Evolutionary conservation across 2,113 vertebrate genomes (phyloP).

Genomic region (Elephantulus edwardii): DNA sequence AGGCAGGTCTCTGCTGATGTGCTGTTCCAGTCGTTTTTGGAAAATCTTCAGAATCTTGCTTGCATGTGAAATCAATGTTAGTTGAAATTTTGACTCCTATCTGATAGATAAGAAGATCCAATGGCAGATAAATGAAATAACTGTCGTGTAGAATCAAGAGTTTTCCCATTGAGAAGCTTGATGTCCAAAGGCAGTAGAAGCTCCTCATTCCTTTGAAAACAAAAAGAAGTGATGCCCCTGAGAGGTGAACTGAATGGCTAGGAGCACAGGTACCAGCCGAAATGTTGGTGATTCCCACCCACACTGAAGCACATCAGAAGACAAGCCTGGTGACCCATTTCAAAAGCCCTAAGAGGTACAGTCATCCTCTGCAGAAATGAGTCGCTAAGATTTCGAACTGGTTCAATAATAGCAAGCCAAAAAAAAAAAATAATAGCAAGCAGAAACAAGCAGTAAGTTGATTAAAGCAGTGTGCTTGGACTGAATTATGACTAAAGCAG

Average conservation of each 20-base stretch:
- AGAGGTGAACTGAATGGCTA: neutral
- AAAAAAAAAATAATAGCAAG: neutral
- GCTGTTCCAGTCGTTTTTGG: no score
- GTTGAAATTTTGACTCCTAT: neutral
- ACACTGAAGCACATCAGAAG: neutral
- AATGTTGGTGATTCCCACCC: neutral
- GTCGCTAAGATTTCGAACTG: neutral
- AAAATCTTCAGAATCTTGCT: no score
- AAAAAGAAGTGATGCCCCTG: neutral
- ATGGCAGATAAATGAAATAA: neutral
- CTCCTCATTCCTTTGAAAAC: fast-evolving
- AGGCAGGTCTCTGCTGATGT: no score
- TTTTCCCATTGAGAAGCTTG: neutral
- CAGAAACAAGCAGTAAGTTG: neutral
- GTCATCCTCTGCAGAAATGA: neutral
- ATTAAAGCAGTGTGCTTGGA: neutral
- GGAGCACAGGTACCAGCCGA: no score
- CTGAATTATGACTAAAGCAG: neutral
- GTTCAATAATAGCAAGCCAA: neutral
- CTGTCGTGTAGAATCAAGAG: neutral
- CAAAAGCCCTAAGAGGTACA: neutral
- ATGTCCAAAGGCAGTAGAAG: neutral
- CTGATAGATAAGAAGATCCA: neutral
- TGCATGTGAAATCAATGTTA: neutral
- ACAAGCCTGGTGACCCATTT: neutral